These are phyloP conservation scores for Neoseiulus cucumeris DNA, from an alignment of 1,140 invertebrate genomes.

Conservation along the genomic window DNA sequence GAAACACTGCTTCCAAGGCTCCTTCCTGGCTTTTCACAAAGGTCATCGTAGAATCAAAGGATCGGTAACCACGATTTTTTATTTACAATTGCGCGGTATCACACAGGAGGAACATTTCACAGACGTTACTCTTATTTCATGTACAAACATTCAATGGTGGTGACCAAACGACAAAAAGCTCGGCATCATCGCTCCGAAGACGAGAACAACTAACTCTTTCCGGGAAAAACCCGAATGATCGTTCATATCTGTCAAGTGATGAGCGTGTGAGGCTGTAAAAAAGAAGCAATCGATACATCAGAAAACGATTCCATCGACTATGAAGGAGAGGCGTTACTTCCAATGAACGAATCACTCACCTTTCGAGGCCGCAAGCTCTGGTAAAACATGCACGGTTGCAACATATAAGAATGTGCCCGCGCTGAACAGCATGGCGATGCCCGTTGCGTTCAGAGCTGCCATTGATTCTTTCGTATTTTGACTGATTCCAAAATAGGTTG, in stretches of 20 bases:
- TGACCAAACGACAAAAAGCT: background rate
- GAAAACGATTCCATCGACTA: no score
- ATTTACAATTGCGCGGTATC: no score
- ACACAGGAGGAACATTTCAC: no score
- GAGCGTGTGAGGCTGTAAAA: background rate
- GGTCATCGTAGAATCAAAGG: no score
- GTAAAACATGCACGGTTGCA: constrained; percentile 89
- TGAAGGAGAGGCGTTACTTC: no score
- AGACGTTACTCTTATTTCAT: no score
- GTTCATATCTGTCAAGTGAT: background rate
- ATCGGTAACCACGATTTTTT: no score
- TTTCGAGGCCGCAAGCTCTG: constrained; percentile 47
- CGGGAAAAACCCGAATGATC: background rate
- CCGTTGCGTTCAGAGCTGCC: constrained; percentile 70
- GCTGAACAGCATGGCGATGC: constrained; percentile 92
- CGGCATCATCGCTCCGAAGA: constrained; percentile 1
- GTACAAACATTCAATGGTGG: background rate
- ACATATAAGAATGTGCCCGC: constrained; percentile 97
- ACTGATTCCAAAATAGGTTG: constrained; percentile 79
- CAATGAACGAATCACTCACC: background rate
- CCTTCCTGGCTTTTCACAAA: no score
- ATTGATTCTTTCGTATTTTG: constrained; percentile 32
- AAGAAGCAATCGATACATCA: background rate
- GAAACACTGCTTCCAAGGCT: no score
- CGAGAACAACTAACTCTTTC: background rate